These are phyloP conservation scores for Microcebus murinus DNA, from an alignment of 2,113 vertebrate genomes.

Conservation along the genomic window DNA sequence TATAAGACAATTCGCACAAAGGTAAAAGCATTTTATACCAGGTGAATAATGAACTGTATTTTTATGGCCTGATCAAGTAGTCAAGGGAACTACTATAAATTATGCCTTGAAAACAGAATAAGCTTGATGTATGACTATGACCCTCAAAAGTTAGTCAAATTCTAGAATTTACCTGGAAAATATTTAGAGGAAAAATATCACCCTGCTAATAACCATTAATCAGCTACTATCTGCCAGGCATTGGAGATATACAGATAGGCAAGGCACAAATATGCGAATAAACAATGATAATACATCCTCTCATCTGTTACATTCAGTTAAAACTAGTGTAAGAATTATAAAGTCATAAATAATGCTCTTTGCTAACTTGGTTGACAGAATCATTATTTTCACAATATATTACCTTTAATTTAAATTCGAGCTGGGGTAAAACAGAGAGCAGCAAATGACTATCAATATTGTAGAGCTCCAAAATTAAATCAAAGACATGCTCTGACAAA, in stretches of 20 bases:
- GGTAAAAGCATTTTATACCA: not conserved
- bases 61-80: not conserved
- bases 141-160: not conserved
- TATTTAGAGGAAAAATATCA: not conserved
- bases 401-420: constrained; percentile 99
- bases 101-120: not conserved
- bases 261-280: not conserved
- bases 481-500: constrained; percentile 98
- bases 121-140: not conserved
- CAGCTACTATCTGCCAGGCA: not conserved
- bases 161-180: not conserved
- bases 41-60: not conserved
- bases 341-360: constrained; percentile 2
- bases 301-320: not conserved
- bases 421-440: constrained; percentile 98
- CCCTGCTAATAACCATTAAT: not conserved
- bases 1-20: not conserved
- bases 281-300: not conserved
- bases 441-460: constrained; percentile 99
- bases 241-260: not conserved
- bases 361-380: not conserved
- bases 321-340: constrained; percentile 19
- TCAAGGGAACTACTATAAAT: not conserved
- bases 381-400: constrained; percentile 17
- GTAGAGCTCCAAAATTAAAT: constrained; percentile 98